Evolutionary conservation across 1,140 invertebrate species (phyloP), one percentile per base, ranked within the genome.

Genomic region (Solenopsis fugax): DNA sequence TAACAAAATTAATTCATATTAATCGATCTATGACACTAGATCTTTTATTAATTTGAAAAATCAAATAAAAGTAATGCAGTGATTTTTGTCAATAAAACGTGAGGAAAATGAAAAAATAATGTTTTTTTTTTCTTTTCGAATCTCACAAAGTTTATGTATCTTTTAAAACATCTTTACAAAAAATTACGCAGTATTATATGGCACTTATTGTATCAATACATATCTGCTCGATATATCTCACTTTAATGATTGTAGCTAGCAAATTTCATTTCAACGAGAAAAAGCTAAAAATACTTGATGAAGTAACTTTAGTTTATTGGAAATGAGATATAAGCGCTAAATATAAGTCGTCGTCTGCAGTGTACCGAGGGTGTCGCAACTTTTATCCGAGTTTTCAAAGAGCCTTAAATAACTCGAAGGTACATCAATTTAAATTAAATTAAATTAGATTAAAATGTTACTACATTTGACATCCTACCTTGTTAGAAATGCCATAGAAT

Each of bases 291-390:
- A 67, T 80, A 69, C 18, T 1, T 12, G 29, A 52, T 37, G 13
- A 80, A 67, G 62, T 41, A 80, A 50, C 24, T n/a, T 37, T 12
- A 37, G 16, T 50, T 80, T 37, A 52, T 37, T 52, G 48, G 7
- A 48, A 80, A 67, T 37, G 10, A 80, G 45, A 80, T 80, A 67
- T 18, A 18, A n/a, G 76, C 60, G 60, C 29, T 67, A 80, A 54
- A 80, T 67, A 80, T 21, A 78, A 65, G 7, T 62, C 75, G 4
- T 58, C 37, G 41, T 48, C 16, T n/a, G 24, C 29, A 21, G 9
- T 0, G 12, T 16, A 48, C 64, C 45, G 18, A 65, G 37, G 12
- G 7, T 52, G 41, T 65, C 18, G 45, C 18, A 64, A 78, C 9
- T 78, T 65, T 78, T 50, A 48, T 16, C 58, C 41, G 10, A 77